Conservation (phyloP, 2,113 vertebrate genomes). For the Micronisus gabar region DNA sequence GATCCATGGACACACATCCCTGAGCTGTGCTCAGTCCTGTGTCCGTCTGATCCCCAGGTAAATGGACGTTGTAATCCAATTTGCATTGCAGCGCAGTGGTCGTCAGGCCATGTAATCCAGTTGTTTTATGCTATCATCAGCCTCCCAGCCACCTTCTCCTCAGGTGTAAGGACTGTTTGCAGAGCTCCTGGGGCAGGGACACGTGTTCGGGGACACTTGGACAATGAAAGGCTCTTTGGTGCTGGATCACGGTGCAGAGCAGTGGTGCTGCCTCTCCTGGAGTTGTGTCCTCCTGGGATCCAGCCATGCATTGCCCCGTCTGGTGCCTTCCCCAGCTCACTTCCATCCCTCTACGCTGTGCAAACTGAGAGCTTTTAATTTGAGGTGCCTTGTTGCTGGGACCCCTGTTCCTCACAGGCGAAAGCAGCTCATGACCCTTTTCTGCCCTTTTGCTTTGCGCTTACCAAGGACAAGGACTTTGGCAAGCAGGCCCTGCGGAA, state of each 20-base stretch:
- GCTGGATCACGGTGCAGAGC: not conserved
- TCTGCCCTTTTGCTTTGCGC: not conserved
- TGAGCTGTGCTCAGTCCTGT: not conserved
- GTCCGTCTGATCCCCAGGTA: not conserved
- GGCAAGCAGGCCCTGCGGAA: slow-evolving; percentile 93
- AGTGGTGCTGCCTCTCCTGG: not conserved
- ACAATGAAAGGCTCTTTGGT: not conserved
- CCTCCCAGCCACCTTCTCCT: not conserved
- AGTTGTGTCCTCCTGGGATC: not conserved
- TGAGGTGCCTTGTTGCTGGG: not conserved
- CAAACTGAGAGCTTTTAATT: not conserved
- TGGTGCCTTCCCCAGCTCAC: not conserved
- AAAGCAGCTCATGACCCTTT: not conserved
- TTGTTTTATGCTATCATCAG: not conserved
- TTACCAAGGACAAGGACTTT: slow-evolving; percentile 91
- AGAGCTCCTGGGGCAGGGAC: not conserved
- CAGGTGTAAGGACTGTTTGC: not conserved
- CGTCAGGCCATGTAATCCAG: not conserved
- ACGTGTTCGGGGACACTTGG: rapidly evolving
- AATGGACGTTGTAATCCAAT: not conserved
- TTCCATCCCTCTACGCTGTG: not conserved
- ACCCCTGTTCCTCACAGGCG: rapidly evolving
- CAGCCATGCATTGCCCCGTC: not conserved
- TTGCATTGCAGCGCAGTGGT: not conserved
- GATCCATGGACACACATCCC: not conserved